Evolutionary conservation across 92 coral and sea anemone genomes (phyloP), one percentile per base, ranked within the genome.

Genomic region (Pocillopora meandrina): DNA sequence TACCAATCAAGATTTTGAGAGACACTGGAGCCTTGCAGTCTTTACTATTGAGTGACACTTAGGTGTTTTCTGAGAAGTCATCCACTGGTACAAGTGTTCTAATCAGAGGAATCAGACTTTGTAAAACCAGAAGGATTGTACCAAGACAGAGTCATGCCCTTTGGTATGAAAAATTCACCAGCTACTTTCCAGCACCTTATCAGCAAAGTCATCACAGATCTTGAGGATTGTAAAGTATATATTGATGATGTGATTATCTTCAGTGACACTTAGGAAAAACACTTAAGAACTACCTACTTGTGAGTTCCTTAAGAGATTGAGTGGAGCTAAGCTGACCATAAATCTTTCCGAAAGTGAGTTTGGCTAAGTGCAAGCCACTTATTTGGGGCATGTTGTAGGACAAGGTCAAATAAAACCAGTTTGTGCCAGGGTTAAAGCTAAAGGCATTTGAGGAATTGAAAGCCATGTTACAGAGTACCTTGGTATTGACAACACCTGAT

Each of bases 1-100:
- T 80, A 10, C 56, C 89, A 58, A 42, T 90, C 26, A 87, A 87
- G 75, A 90, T 90, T 72, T 83, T 87, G 64, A 63, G 91, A 64
- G 93, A 90, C 73, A 87, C 88, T 82, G 91, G 93, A n/a, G 85
- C 93, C 34, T 86, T 91, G 19, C 93, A 90, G 71, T 86, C 88
- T 55, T 36, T 87, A 8, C 64, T 90, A 49, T 66, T 90, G 71
- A 55, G 69, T 17, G 71, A 26, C 31, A 26, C 31, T 26, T 26
- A 0, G 31, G 31, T 26, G 31, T 26, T 26, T 26, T 26, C 31
- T 0, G 31, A 26, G 31, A 26, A 26, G 31, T 26, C 31, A 26
- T 26, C 31, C 31, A 26, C 31, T 26, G 7, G 80, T 2, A 42
- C 66, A 0, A 89, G 61, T 77, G 92, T 89, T 58, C 80, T 89